Evolutionary conservation across 2,888 invertebrate genomes (phyloP).

Genomic region (Pristionchus maxplancki): DNA sequence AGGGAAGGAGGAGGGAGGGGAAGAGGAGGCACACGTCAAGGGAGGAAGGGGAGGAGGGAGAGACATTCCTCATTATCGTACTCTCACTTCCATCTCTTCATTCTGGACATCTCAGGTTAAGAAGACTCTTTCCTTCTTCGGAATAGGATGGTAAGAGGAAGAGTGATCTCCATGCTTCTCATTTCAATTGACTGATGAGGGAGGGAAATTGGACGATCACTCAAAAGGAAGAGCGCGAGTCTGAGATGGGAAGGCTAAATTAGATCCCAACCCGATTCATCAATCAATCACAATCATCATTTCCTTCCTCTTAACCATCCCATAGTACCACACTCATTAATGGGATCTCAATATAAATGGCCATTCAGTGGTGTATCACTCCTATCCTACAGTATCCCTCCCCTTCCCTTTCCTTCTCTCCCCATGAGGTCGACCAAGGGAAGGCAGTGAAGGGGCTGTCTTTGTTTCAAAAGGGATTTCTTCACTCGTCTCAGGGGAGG

Average conservation of each 20-base stretch:
- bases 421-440: slow-evolving; percentile 22
- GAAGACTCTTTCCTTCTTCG: background rate
- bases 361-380: background rate
- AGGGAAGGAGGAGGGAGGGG: background rate
- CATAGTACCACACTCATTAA: slow-evolving; percentile 25
- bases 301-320: background rate
- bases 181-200: slow-evolving; percentile 47
- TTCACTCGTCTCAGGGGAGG: slow-evolving; percentile 31
- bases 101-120: background rate
- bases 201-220: slow-evolving; percentile 51
- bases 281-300: slow-evolving; percentile 27
- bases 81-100: background rate
- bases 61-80: slow-evolving; percentile 41
- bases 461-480: slow-evolving; percentile 51
- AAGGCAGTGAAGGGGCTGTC: background rate
- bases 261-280: slow-evolving; percentile 19
- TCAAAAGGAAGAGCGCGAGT: slow-evolving; percentile 22
- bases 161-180: slow-evolving; percentile 22
- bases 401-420: background rate
- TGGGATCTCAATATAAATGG: background rate
- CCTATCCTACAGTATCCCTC: background rate
- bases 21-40: background rate
- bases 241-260: background rate
- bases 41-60: slow-evolving; percentile 8
- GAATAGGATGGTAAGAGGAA: background rate